phyloP scores from a whole-genome alignment of 2,888 invertebrate species.

The Rhagium mordax region DNA sequence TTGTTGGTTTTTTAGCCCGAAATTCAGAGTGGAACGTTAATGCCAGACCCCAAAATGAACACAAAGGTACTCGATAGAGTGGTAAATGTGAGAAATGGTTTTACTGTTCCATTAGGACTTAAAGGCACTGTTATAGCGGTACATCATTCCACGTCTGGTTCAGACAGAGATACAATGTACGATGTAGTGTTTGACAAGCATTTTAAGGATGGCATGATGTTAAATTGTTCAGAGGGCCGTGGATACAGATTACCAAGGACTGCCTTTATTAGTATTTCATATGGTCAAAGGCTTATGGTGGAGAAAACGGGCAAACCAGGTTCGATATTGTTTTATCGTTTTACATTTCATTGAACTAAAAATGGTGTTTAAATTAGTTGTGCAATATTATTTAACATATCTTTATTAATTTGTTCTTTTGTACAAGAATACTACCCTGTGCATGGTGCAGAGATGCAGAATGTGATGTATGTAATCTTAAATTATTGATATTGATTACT shows the following conservation, averaged over 20 bases:
- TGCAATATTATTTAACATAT: too few species aligned
- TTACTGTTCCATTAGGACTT: conserved; percentile 85
- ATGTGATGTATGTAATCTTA: too few species aligned
- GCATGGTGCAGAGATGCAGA: too few species aligned
- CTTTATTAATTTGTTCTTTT: too few species aligned
- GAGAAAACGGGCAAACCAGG: conserved; percentile 63
- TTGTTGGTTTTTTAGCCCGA: conserved; percentile 70
- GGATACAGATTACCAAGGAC: conserved; percentile 72
- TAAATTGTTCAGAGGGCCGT: conserved; percentile 71
- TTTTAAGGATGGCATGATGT: conserved; percentile 78
- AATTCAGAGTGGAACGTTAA: conserved; percentile 69
- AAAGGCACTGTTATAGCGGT: conserved; percentile 90
- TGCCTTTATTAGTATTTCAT: conserved; percentile 76
- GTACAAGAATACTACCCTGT: too few species aligned
- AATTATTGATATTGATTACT: too few species aligned
- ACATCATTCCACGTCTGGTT: conserved; percentile 62
- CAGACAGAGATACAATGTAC: conserved; percentile 74
- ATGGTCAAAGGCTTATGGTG: conserved; percentile 71
- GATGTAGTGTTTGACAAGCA: conserved; percentile 87
- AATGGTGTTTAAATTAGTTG: too few species aligned
- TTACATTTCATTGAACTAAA: neutral
- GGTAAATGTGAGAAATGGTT: conserved; percentile 82
- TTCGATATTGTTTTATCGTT: conserved; percentile 16
- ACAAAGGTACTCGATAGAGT: conserved; percentile 88
- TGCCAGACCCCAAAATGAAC: conserved; percentile 80